phyloP scores from a whole-genome alignment of 2,888 invertebrate species.

The Euplexia lucipara region DNA sequence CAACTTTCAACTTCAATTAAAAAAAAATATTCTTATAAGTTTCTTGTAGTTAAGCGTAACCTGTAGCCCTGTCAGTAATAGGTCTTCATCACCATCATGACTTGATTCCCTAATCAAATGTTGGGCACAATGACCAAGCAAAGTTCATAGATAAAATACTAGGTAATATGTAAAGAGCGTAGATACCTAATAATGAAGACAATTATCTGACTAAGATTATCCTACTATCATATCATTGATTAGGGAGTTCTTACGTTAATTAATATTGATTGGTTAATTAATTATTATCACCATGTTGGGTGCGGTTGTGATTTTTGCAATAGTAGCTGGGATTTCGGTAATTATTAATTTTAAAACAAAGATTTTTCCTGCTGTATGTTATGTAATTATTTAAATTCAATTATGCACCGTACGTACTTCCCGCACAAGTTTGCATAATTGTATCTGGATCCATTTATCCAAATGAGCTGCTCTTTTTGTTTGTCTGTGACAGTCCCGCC shows the following conservation, averaged over 20 bases:
- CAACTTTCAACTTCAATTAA: too few species aligned
- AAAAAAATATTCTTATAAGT: too few species aligned
- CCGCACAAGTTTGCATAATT: too few species aligned
- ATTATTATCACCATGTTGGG: constrained; percentile 57
- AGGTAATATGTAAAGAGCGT: background rate
- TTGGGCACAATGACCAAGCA: background rate
- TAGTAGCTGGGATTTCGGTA: constrained; percentile 70
- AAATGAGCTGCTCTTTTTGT: too few species aligned
- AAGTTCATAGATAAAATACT: background rate
- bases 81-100: too few species aligned
- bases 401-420: too few species aligned
- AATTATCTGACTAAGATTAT: constrained; percentile 13
- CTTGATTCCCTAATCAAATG: background rate
- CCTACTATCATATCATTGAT: constrained; percentile 21
- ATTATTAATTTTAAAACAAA: background rate
- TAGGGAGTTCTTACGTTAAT: constrained; percentile 13
- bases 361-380: too few species aligned
- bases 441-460: too few species aligned
- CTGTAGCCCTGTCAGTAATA: too few species aligned
- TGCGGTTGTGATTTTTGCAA: constrained; percentile 67
- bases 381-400: too few species aligned
- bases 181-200: background rate
- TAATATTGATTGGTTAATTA: constrained; percentile 17
- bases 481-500: too few species aligned
- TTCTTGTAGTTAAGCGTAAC: too few species aligned